phyloP scores from a whole-genome alignment of 2,113 vertebrate genomes.

The Ahaetulla prasina region DNA sequence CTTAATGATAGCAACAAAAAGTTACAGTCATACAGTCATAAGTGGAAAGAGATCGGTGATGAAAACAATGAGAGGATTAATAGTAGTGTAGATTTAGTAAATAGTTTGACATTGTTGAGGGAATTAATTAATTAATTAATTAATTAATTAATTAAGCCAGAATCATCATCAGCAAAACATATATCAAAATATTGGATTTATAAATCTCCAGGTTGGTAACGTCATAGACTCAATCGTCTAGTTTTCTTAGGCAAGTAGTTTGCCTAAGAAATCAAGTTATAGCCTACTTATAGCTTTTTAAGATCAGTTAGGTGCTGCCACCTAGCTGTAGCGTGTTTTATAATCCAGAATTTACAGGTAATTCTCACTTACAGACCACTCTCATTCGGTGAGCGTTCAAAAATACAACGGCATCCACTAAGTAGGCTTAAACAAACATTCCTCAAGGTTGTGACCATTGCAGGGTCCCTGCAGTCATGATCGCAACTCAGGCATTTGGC shows the following conservation, averaged over 20 bases:
- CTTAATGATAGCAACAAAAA: too few relatives aligned
- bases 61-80: too few relatives aligned
- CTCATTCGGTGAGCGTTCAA: background rate
- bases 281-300: background rate
- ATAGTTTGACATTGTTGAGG: too few relatives aligned
- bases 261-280: background rate
- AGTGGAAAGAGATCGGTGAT: too few relatives aligned
- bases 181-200: background rate
- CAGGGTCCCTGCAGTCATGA: background rate
- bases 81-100: too few relatives aligned
- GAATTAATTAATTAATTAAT: too few relatives aligned
- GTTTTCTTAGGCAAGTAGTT: background rate
- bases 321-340: background rate
- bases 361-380: background rate
- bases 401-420: background rate
- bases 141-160: too few relatives aligned
- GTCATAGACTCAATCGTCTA: background rate
- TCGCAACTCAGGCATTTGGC: background rate
- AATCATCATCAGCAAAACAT: background rate
- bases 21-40: too few relatives aligned
- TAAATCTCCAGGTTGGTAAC: background rate
- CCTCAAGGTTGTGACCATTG: too few relatives aligned
- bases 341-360: background rate
- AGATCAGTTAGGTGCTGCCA: background rate
- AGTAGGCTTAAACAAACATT: background rate